These are phyloP conservation scores for Hucho hucho DNA, from an alignment of 2,113 vertebrate species.

Conservation along the genomic window DNA sequence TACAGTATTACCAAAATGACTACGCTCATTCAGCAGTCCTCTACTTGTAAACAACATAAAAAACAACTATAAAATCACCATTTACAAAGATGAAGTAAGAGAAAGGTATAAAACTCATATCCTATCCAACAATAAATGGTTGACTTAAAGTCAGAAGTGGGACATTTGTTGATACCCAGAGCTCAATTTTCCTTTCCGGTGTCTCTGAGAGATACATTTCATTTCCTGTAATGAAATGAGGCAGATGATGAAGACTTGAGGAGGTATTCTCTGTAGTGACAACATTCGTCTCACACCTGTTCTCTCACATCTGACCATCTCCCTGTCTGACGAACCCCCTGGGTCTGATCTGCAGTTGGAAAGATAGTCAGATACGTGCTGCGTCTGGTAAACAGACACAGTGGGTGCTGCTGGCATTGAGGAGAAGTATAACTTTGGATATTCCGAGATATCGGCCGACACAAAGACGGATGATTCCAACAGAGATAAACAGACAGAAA, in stretches of 20 bases:
- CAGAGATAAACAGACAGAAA: constrained; percentile 58
- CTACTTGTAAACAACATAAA: neutral
- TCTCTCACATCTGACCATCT: constrained; percentile 2
- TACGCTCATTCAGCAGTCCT: neutral
- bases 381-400: neutral
- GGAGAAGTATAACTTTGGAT: constrained; percentile 32
- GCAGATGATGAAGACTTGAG: constrained; percentile 73
- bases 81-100: neutral
- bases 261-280: constrained; percentile 57
- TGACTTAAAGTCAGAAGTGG: neutral
- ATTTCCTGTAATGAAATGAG: constrained; percentile 75
- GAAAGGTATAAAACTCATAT: neutral
- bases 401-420: no score
- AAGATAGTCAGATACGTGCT: neutral
- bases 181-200: constrained; percentile 33
- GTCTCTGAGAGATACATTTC: constrained; percentile 64
- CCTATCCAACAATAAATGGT: neutral
- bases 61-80: neutral
- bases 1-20: neutral
- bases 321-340: neutral
- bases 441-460: constrained; percentile 61
- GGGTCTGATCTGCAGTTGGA: neutral
- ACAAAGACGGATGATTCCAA: constrained; percentile 55
- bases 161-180: no score
- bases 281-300: constrained; percentile 53